Conservation (phyloP, 2,113 vertebrate species). For the Gasterosteus nipponicus region DNA sequence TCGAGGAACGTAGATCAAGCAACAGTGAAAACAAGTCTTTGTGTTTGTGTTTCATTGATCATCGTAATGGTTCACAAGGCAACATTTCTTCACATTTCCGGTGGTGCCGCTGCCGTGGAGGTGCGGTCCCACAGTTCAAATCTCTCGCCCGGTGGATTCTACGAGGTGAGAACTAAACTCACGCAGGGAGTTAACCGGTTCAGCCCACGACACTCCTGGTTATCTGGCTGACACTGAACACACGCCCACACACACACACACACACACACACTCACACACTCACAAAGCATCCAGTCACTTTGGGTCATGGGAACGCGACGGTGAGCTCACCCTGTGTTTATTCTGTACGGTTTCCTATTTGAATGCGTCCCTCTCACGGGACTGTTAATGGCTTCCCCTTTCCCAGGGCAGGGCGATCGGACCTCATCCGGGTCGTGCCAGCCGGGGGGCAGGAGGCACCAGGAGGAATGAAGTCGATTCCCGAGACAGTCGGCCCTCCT, state of each 20-base stretch:
- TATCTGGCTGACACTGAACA: constrained; percentile 65
- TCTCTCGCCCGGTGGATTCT: neutral
- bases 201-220: constrained; percentile 51
- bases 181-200: constrained; percentile 47
- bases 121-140: neutral
- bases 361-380: constrained; percentile 78
- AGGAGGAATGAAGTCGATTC: constrained; percentile 53
- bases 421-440: constrained; percentile 71
- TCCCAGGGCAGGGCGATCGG: constrained; percentile 75
- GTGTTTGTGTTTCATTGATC: neutral
- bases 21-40: neutral
- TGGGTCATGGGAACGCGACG: constrained; percentile 78
- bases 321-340: constrained; percentile 72
- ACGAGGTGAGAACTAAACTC: constrained; percentile 41
- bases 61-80: neutral
- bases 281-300: constrained; percentile 60
- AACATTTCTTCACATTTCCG: too few species aligned
- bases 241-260: constrained; percentile 37
- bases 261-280: constrained; percentile 37
- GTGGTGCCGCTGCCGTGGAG: neutral
- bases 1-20: neutral
- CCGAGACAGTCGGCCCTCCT: constrained; percentile 9
- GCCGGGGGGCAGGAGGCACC: constrained; percentile 57
- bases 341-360: constrained; percentile 79
- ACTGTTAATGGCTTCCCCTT: constrained; percentile 82